Conservation (phyloP, 2,888 invertebrate genomes). For the Malthinus flaveolus region DNA sequence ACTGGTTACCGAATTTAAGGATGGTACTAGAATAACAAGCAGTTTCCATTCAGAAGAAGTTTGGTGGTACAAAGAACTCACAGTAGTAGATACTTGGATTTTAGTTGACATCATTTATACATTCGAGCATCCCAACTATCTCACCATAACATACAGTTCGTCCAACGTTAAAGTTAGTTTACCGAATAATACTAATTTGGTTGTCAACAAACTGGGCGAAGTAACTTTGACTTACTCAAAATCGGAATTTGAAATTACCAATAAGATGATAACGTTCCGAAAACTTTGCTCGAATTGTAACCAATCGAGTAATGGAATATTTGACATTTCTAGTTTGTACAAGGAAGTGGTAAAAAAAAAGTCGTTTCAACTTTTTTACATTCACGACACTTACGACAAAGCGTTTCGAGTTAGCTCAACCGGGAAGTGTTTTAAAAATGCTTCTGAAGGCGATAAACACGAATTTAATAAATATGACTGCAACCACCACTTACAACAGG, state of each 20-base stretch:
- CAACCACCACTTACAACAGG: neutral
- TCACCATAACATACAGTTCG: slow-evolving; percentile 9
- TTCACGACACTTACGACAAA: slow-evolving; percentile 15
- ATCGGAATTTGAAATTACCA: neutral
- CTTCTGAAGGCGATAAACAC: neutral
- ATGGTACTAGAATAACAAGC: slow-evolving; percentile 25
- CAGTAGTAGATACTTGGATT: slow-evolving; percentile 6
- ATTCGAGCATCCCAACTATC: slow-evolving; percentile 29
- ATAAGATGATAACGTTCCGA: too few relatives aligned
- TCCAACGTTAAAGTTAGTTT: neutral
- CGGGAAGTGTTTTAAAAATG: slow-evolving; percentile 11
- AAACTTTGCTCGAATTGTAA: slow-evolving; percentile 5
- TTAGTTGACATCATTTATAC: slow-evolving; percentile 18
- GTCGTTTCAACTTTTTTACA: neutral
- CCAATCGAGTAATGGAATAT: neutral
- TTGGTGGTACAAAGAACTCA: neutral
- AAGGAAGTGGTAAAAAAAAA: neutral
- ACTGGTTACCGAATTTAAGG: slow-evolving; percentile 19
- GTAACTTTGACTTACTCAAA: neutral
- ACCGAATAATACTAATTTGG: slow-evolving; percentile 4
- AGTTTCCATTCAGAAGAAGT: neutral
- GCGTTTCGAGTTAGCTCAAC: slow-evolving; percentile 7
- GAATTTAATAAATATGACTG: slow-evolving; percentile 7
- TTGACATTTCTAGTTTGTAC: slow-evolving; percentile 7
- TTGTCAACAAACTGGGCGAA: neutral